phyloP scores from a whole-genome alignment of 2,888 invertebrate species.

The Drosophila setosimentum region DNA sequence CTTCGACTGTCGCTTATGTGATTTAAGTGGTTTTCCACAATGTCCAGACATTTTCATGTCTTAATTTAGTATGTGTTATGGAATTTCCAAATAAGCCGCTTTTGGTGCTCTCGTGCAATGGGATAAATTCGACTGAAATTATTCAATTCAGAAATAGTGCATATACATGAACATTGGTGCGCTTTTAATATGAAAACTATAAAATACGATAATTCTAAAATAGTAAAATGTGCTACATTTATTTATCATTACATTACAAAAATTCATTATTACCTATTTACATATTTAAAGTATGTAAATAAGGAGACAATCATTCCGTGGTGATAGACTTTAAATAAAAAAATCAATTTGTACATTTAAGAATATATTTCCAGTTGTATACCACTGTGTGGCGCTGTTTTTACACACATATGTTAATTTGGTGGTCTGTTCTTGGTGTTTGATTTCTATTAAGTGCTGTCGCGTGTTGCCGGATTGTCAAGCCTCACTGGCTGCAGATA shows the following conservation, averaged over 20 bases:
- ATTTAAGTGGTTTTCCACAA: constrained; percentile 69
- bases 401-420: constrained; percentile 47
- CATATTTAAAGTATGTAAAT: background rate
- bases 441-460: constrained; percentile 66
- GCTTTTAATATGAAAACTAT: background rate
- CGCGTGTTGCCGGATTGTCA: constrained; percentile 51
- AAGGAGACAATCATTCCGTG: background rate
- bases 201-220: background rate
- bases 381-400: constrained; percentile 57
- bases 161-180: background rate
- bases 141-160: background rate
- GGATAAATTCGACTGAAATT: background rate
- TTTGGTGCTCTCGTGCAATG: constrained; percentile 9
- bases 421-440: constrained; percentile 35
- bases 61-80: constrained; percentile 52
- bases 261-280: background rate
- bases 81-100: constrained; percentile 21
- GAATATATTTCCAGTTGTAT: background rate
- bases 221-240: background rate
- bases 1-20: constrained; percentile 61
- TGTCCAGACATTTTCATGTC: constrained; percentile 66
- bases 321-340: background rate
- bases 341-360: background rate
- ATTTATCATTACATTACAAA: background rate
- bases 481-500: constrained; percentile 48